These are phyloP conservation scores for Kryptolebias ocellatus DNA, from an alignment of 2,797 vertebrate species.

Conservation along the genomic window DNA sequence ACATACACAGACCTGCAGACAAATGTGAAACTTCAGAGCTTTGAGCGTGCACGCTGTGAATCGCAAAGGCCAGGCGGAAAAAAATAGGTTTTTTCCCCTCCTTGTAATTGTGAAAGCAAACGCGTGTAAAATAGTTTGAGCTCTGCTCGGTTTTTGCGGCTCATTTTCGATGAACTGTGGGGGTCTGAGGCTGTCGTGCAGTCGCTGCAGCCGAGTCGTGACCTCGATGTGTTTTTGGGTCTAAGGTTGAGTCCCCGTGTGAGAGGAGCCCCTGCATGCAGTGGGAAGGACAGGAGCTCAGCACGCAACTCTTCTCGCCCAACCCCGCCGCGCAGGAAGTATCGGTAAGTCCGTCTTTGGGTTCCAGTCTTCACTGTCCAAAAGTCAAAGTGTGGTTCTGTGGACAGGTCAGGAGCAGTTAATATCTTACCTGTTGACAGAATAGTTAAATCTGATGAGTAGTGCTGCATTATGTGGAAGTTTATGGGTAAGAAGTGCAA, in stretches of 20 bases:
- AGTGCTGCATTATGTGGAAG: too few relatives aligned
- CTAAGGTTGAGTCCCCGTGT: slow-evolving; percentile 90
- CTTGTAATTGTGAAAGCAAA: slow-evolving; percentile 4
- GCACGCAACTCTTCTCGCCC: slow-evolving; percentile 91
- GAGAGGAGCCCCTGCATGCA: slow-evolving; percentile 89
- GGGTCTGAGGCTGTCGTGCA: too few relatives aligned
- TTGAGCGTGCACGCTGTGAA: slow-evolving; percentile 11
- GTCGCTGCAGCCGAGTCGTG: not conserved
- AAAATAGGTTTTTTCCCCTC: not conserved
- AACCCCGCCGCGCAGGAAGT: slow-evolving; percentile 84
- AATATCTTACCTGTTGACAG: too few relatives aligned
- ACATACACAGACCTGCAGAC: not conserved
- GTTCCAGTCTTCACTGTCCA: not conserved
- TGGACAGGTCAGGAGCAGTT: too few relatives aligned
- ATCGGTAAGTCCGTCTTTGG: slow-evolving; percentile 82
- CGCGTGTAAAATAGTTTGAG: not conserved
- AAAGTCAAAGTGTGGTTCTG: too few relatives aligned
- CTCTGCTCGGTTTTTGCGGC: slow-evolving; percentile 1
- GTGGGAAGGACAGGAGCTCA: slow-evolving; percentile 92
- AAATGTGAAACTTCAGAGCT: slow-evolving; percentile 9
- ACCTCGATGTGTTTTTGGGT: slow-evolving; percentile 33
- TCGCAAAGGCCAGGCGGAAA: not conserved
- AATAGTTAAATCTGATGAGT: too few relatives aligned
- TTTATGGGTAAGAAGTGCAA: too few relatives aligned
- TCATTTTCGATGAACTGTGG: not conserved